These are phyloP conservation scores for Brachionus paranguensis DNA, from an alignment of 1,140 invertebrate species.

Conservation along the genomic window DNA sequence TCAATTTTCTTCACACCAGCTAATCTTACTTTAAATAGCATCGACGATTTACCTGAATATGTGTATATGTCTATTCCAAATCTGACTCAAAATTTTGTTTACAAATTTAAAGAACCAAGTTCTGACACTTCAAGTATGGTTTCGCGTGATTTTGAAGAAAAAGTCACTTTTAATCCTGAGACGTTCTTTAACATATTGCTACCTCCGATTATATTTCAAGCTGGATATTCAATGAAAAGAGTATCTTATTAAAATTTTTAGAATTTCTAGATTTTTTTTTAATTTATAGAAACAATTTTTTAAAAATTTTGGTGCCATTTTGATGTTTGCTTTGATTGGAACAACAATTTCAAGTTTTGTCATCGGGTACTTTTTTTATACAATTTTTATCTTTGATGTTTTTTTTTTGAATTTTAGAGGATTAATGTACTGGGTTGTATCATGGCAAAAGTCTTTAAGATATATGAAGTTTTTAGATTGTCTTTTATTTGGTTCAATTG, in stretches of 20 bases:
- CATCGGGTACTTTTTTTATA: neutral
- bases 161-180: conserved; percentile 73
- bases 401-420: neutral
- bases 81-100: neutral
- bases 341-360: conserved; percentile 77
- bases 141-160: conserved; percentile 1
- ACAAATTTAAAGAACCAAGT: neutral
- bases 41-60: neutral
- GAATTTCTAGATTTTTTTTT: conserved; percentile 15
- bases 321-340: conserved; percentile 69
- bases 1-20: neutral
- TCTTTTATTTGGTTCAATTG: conserved; percentile 57
- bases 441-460: conserved; percentile 64
- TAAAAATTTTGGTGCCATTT: conserved; percentile 77
- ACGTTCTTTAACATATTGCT: conserved; percentile 97
- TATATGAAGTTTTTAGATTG: conserved; percentile 61
- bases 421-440: conserved; percentile 33
- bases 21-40: neutral
- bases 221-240: conserved; percentile 93
- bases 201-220: conserved; percentile 96
- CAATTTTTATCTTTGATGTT: neutral
- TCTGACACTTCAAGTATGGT: neutral
- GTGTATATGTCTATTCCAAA: neutral
- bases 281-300: conserved; percentile 75
- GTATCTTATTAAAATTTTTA: conserved; percentile 47